Evolutionary conservation across 2,113 vertebrate species (phyloP).

Genomic region (Meleagris gallopavo): DNA sequence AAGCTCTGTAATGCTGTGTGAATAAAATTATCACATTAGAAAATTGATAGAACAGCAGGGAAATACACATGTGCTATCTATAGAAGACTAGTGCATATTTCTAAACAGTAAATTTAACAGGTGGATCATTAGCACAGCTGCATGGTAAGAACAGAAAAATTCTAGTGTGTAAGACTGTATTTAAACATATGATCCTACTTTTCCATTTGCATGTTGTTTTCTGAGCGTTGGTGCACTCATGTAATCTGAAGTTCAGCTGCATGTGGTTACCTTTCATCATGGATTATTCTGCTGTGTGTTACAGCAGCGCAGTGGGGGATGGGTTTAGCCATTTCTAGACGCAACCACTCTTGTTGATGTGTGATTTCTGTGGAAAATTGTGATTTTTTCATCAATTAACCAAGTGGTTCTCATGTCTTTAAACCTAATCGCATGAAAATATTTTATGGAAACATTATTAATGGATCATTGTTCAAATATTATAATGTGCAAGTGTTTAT

Average conservation of each 20-base stretch:
- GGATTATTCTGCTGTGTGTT: not conserved
- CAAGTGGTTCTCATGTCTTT: not conserved
- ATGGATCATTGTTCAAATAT: conserved; percentile 10
- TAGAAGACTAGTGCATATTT: not conserved
- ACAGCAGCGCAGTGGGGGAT: not conserved
- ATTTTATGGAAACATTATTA: not conserved
- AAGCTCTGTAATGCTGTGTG: not conserved
- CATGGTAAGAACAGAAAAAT: not conserved
- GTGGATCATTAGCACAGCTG: not conserved
- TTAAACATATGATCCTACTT: accelerated
- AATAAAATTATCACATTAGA: not conserved
- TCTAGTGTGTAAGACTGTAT: not conserved
- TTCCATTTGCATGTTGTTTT: not conserved
- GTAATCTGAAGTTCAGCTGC: not conserved
- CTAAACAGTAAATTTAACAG: not conserved
- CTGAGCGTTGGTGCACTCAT: not conserved
- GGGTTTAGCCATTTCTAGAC: not conserved
- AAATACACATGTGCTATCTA: accelerated
- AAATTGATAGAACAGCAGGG: not conserved
- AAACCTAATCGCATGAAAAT: not conserved
- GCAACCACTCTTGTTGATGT: not conserved
- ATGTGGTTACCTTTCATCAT: not conserved
- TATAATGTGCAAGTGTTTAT: not conserved
- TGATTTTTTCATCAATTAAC: not conserved
- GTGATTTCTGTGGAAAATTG: not conserved